Conservation (phyloP, 2,888 invertebrate species). For the Drosophila quinaria region DNA sequence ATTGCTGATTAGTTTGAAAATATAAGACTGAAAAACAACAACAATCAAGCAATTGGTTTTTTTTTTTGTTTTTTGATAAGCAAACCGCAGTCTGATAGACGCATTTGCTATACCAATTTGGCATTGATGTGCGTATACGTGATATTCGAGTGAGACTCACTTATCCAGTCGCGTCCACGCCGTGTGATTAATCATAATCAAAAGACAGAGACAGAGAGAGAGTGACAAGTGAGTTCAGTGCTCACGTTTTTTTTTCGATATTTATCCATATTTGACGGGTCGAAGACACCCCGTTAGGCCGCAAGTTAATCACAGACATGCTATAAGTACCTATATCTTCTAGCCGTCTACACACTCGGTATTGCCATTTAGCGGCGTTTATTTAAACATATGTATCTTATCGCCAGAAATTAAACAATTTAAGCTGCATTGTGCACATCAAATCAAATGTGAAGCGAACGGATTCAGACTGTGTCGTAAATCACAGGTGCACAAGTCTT, state of each 20-base stretch:
- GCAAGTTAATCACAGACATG: slow-evolving; percentile 22
- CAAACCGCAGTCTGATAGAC: slow-evolving; percentile 23
- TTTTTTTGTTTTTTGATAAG: slow-evolving; percentile 32
- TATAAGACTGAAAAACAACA: neutral
- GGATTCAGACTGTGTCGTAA: slow-evolving; percentile 42
- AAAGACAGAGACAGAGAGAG: neutral
- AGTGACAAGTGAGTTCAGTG: slow-evolving; percentile 7
- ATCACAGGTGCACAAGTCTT: slow-evolving; percentile 33
- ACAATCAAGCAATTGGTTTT: neutral
- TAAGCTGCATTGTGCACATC: slow-evolving; percentile 75
- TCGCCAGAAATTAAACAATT: slow-evolving; percentile 64
- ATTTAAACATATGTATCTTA: slow-evolving; percentile 62
- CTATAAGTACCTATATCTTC: slow-evolving; percentile 45
- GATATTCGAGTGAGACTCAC: slow-evolving; percentile 31
- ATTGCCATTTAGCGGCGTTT: slow-evolving; percentile 39
- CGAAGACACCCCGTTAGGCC: slow-evolving; percentile 23
- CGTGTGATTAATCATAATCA: slow-evolving; percentile 50
- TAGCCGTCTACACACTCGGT: slow-evolving; percentile 10
- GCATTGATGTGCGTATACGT: slow-evolving; percentile 55
- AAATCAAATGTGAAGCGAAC: slow-evolving; percentile 46
- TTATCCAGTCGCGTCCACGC: neutral
- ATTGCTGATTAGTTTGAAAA: slow-evolving; percentile 36
- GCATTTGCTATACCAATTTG: slow-evolving; percentile 39
- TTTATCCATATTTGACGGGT: slow-evolving; percentile 49
- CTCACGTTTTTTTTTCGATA: slow-evolving; percentile 58